Conservation (phyloP, 2,888 invertebrate species). For the Melieria picta region DNA sequence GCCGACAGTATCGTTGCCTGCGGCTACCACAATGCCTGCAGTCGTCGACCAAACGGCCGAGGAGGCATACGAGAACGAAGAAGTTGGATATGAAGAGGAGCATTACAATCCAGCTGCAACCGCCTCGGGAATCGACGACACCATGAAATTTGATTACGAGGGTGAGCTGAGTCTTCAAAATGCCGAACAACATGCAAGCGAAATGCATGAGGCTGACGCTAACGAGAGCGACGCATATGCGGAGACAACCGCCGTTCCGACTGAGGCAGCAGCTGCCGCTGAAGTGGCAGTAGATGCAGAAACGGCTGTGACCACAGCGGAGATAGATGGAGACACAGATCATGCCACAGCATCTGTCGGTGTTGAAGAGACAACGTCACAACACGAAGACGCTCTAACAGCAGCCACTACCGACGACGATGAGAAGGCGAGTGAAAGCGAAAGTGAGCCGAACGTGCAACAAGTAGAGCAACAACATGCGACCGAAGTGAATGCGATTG, state of each 20-base stretch:
- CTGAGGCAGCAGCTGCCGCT: conserved; percentile 12
- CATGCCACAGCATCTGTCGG: background rate
- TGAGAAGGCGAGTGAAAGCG: background rate
- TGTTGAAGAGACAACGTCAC: background rate
- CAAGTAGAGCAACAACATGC: background rate
- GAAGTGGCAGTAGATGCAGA: conserved; percentile 37
- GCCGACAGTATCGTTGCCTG: background rate
- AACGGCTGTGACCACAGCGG: conserved; percentile 8
- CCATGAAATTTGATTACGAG: conserved; percentile 62
- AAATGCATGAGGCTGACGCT: background rate
- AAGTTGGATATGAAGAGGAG: conserved; percentile 12
- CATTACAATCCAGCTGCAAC: background rate
- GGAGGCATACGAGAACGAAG: conserved; percentile 17
- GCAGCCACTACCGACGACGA: background rate
- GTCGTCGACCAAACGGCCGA: background rate
- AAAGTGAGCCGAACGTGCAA: conserved; percentile 10
- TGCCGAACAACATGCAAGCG: background rate
- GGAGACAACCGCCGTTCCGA: background rate
- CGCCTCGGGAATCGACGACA: conserved; percentile 45
- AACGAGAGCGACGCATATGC: background rate
- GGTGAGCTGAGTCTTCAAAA: conserved; percentile 7
- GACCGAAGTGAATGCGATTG: background rate
- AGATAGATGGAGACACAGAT: background rate
- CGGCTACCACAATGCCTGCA: background rate
- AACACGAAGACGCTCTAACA: background rate